Evolutionary conservation across 2,113 vertebrate species (phyloP), one percentile per base, ranked within the genome.

Genomic region (Vulpes lagopus): DNA sequence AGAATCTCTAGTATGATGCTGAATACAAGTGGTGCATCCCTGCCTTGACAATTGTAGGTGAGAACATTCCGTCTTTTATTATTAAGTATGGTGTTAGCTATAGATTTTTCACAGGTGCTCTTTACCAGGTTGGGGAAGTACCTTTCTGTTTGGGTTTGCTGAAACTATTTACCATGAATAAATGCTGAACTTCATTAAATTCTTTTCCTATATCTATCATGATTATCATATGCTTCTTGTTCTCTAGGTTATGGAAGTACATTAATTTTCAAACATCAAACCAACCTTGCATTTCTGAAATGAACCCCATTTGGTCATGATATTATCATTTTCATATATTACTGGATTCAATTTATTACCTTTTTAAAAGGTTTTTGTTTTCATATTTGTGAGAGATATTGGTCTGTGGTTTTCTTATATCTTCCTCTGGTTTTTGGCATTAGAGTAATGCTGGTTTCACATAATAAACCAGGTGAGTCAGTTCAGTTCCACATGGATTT

Each of bases 261-360:
- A 64, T 71, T 73, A 62, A 27, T 91, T 96, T 89, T 53, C 62
- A 90, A 90, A 78, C 60, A 95, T 80, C 57, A 91, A 80, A 91
- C 23, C 64, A 94, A 87, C 57, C 22, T 91, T 73, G 59, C 35
- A 73, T 86, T 82, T 51, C 23, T 74, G 19, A 86, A 22, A 49
- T 10, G 71, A 91, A 87, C 0, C 23, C 49, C 49, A 59, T 55
- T 64, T 87, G 14, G 3, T 43, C 19, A 90, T 57, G 10, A 76
- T 65, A 51, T 88, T 96, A 38, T 64, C 57, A 81, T 64, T 69
- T 93, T 65, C 35, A 51, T 65, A 57, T 51, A 80, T 65, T 59
- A 81, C 17, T 88, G 20, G 23, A 64, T 86, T 80, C 27, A 64
- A 74, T 65, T 73, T 90, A 74, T 15, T 87, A 74, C 43, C 86